phyloP scores from a whole-genome alignment of 2,888 invertebrate species.

The Phytoseiulus persimilis region DNA sequence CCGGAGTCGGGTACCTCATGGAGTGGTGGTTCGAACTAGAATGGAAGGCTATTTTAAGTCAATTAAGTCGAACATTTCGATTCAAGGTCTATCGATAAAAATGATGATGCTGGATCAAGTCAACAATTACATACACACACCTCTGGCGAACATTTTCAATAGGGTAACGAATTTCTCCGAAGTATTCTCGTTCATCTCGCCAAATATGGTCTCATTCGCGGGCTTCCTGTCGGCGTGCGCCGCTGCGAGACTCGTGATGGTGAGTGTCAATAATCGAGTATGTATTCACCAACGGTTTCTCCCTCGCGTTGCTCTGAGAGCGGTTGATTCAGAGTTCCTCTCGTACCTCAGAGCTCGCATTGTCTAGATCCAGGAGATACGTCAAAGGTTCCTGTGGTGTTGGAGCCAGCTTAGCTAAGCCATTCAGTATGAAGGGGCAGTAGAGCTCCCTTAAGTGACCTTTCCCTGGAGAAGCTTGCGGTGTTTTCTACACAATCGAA shows the following conservation, averaged over 20 bases:
- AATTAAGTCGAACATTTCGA: background rate
- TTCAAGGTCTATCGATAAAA: slow-evolving; percentile 66
- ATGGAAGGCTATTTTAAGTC: background rate
- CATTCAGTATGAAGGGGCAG: no score
- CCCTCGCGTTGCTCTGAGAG: no score
- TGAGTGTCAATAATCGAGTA: background rate
- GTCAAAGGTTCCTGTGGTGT: no score
- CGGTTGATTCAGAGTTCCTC: no score
- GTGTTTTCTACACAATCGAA: no score
- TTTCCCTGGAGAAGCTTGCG: no score
- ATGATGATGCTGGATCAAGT: slow-evolving; percentile 71
- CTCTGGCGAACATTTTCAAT: slow-evolving; percentile 66
- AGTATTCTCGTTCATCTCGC: slow-evolving; percentile 58
- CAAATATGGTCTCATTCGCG: slow-evolving; percentile 71
- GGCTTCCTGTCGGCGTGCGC: slow-evolving; percentile 68
- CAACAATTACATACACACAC: slow-evolving; percentile 73
- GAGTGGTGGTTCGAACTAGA: background rate
- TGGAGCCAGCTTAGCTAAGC: no score
- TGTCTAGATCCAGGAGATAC: no score
- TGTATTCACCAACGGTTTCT: no score
- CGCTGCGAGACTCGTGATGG: slow-evolving; percentile 62
- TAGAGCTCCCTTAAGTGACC: no score
- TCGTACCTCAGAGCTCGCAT: no score
- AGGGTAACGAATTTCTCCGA: slow-evolving; percentile 59
- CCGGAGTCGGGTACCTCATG: background rate